Evolutionary conservation across 2,888 invertebrate genomes (phyloP), one percentile per base, ranked within the genome.

Genomic region (Sicus ferrugineus): DNA sequence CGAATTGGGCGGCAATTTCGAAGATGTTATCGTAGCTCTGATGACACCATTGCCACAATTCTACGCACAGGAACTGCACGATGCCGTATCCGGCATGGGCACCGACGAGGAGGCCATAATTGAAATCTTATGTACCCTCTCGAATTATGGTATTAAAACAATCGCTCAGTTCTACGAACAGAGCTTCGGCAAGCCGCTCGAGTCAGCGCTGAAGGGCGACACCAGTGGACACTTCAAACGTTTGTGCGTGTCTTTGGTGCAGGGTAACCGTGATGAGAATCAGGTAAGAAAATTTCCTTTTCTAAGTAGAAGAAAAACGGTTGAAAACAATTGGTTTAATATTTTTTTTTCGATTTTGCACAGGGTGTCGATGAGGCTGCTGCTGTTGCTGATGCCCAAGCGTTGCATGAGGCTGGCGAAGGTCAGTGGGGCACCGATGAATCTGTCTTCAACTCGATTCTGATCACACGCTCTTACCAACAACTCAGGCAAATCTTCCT

Each of bases 151-250:
- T 77, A 94, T 95, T 79, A 89, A 91, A 75, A 93, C 93, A 42
- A 94, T 95, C 80, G 91, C 92, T 52, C 90, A 91, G 72, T 93
- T 94, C 84, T 95, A 95, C 83, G 92, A 94, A 77, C 85, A 86
- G 94, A 95, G 95, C 80, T 96, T 92, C 85, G 91, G 90, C 76
- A 93, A 90, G 84, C 85, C 90, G 70, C 86, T 97, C 74, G 97
- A 97, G 82, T 90, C 90, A 7, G 96, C 96, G 81, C 87, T 97
- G 77, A 93, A 93, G 82, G 94, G 93, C 64, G 98, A 98, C 84
- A 96, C 97, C 7, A 96, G 96, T 14, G 97, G 97, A n/a, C 93
- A 95, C 85, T 98, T 98, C 87, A 94, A 94, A 86, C 89, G 96
- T 71, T 88, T 98, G 63, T 90, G 96, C 77, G 93, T 97, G 26